Evolutionary conservation across 2,113 vertebrate genomes (phyloP).

Genomic region (Macquaria ambigua): DNA sequence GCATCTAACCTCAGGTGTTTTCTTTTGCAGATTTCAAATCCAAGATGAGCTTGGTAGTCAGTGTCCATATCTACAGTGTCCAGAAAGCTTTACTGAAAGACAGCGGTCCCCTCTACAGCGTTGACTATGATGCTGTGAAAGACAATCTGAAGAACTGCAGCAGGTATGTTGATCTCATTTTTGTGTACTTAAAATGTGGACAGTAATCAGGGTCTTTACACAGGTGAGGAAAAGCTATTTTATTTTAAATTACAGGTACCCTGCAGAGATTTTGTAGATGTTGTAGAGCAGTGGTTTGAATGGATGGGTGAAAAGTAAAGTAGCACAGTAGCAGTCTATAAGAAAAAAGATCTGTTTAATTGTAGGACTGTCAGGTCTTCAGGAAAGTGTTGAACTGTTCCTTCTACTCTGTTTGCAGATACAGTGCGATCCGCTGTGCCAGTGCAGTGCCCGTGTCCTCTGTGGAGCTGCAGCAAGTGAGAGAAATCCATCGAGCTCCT

Average conservation of each 20-base stretch:
- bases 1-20: not conserved
- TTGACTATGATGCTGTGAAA: slow-evolving; percentile 95
- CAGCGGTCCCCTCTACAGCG: slow-evolving; percentile 93
- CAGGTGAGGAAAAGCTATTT: not conserved
- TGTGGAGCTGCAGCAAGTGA: slow-evolving; percentile 70
- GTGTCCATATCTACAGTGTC: slow-evolving; percentile 95
- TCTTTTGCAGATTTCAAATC: slow-evolving; percentile 89
- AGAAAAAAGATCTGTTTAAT: not conserved
- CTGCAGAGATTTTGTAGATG: not conserved
- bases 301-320: not conserved
- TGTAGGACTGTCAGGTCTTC: not conserved
- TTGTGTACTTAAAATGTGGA: not conserved
- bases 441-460: slow-evolving; percentile 83
- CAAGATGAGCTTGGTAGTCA: slow-evolving; percentile 88
- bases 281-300: not conserved
- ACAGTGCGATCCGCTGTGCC: slow-evolving; percentile 91
- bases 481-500: slow-evolving; percentile 51
- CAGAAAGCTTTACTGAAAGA: slow-evolving; percentile 95
- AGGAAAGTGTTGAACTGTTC: not conserved
- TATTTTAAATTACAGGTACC: not conserved
- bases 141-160: slow-evolving; percentile 92
- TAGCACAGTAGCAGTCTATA: not conserved
- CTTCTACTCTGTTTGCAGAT: slow-evolving; percentile 77
- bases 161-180: slow-evolving; percentile 81
- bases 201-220: too few relatives aligned